phyloP scores from a whole-genome alignment of 2,888 invertebrate genomes.

The Sussaba pulchella region DNA sequence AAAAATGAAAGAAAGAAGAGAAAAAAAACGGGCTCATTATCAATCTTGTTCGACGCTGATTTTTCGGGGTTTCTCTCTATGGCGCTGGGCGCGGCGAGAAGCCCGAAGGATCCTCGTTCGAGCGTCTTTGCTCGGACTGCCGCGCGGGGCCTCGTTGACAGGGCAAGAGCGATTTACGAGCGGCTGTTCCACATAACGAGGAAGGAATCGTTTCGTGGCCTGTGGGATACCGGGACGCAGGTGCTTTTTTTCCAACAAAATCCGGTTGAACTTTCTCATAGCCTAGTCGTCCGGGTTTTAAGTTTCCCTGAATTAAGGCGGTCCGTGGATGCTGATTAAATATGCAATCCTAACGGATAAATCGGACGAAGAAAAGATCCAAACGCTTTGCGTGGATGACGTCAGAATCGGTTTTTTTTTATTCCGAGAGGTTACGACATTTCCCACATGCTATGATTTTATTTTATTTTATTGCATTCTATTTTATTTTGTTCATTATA shows the following conservation, averaged over 20 bases:
- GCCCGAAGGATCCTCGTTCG: slow-evolving; percentile 34
- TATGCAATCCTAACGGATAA: not conserved
- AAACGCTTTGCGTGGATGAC: no score
- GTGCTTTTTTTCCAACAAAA: slow-evolving; percentile 60
- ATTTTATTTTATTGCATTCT: no score
- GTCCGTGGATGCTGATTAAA: not conserved
- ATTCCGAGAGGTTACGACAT: no score
- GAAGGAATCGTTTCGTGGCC: slow-evolving; percentile 63
- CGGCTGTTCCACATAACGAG: slow-evolving; percentile 67
- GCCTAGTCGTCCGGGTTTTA: not conserved
- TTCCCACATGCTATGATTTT: no score
- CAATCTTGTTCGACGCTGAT: slow-evolving; percentile 49
- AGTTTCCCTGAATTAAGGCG: not conserved
- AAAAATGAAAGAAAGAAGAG: no score
- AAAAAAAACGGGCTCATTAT: slow-evolving; percentile 15
- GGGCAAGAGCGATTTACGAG: slow-evolving; percentile 68
- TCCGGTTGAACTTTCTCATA: slow-evolving; percentile 41
- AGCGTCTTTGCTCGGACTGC: slow-evolving; percentile 37
- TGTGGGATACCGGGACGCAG: slow-evolving; percentile 51
- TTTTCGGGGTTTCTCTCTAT: slow-evolving; percentile 49
- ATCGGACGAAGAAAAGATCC: not conserved
- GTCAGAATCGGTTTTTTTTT: no score
- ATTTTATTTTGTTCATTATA: no score
- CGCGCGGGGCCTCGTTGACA: slow-evolving; percentile 61
- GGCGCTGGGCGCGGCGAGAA: slow-evolving; percentile 14